Evolutionary conservation across 1,140 invertebrate species (phyloP), one percentile per base, ranked within the genome.

Genomic region (Orussus abietinus): DNA sequence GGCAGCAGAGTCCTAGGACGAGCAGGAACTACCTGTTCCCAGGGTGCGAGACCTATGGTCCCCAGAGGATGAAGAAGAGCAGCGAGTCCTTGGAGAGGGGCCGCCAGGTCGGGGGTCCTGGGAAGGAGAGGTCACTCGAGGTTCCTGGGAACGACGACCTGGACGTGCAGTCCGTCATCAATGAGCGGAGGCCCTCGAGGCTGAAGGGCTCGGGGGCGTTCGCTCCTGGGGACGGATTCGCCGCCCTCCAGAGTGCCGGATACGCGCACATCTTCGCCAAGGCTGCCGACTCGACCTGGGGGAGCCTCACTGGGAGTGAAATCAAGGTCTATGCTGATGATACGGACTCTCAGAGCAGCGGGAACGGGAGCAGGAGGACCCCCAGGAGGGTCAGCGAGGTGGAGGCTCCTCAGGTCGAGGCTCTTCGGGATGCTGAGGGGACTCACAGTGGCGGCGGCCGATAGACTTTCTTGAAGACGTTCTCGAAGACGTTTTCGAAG

Each of bases 111-210:
- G n/a, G n/a, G n/a, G n/a, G n/a, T n/a, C n/a, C n/a, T n/a, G n/a
- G n/a, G n/a, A n/a, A n/a, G n/a, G n/a, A n/a, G n/a, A n/a, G n/a
- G n/a, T n/a, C n/a, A n/a, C n/a, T n/a, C n/a, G n/a, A n/a, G n/a
- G n/a, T n/a, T n/a, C n/a, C n/a, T n/a, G n/a, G n/a, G n/a, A n/a
- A n/a, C 4, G 55, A 62, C n/a, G 59, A 65, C 20, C 36, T 69
- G 10, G 67, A 73, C 37, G 69, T 73, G 20, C 70, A 72, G 28
- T 72, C 69, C 0, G 46, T 73, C 10, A 73, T 73, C 7, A 73
- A 72, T 42, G 69, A 73, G 47, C 56, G 67, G 34, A 62, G 67
- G 34, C 69, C 67, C 32, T 63, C 65, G 38, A 70, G 59, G 25
- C 26, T 71, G 14, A 69, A 59, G 21, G 47, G 53, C 35, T 22